Percentiles rank a stretch among this genome's conserved stretches.
Evolutionary conservation across 2,797 vertebrate genomes (phyloP).

Genomic region (Cyclopterus lumpus): DNA sequence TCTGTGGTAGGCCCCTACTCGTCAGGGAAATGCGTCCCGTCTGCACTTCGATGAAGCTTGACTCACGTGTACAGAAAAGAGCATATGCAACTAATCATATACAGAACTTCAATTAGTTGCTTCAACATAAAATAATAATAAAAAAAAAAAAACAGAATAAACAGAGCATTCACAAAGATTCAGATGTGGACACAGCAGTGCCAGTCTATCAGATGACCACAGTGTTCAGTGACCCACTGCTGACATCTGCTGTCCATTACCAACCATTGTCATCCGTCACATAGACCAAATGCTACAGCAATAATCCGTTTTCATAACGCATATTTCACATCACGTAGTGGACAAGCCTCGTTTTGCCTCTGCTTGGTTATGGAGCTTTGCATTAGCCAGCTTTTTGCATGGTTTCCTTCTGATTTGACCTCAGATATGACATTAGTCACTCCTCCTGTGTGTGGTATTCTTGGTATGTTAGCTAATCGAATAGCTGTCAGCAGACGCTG

Average conservation of each 20-base stretch:
- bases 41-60: conserved; percentile 23
- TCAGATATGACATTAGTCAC: background rate
- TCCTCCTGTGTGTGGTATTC: conserved; percentile 29
- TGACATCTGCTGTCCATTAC: conserved; percentile 81
- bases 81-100: conserved; percentile 25
- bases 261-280: conserved; percentile 46
- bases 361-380: background rate
- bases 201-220: conserved; percentile 23
- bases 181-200: conserved; percentile 31
- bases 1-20: conserved; percentile 55
- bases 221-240: conserved; percentile 68
- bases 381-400: background rate
- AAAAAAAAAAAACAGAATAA: background rate
- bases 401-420: background rate
- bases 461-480: conserved; percentile 47
- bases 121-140: background rate
- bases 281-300: conserved; percentile 3
- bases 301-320: background rate
- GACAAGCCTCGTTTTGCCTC: background rate
- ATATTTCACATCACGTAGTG: conserved; percentile 8
- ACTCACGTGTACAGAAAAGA: conserved; percentile 8
- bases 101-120: background rate
- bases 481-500: conserved; percentile 28
- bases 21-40: conserved; percentile 37
- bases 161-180: background rate